phyloP scores from a whole-genome alignment of 1,140 invertebrate species.

The Mizuhopecten yessoensis region DNA sequence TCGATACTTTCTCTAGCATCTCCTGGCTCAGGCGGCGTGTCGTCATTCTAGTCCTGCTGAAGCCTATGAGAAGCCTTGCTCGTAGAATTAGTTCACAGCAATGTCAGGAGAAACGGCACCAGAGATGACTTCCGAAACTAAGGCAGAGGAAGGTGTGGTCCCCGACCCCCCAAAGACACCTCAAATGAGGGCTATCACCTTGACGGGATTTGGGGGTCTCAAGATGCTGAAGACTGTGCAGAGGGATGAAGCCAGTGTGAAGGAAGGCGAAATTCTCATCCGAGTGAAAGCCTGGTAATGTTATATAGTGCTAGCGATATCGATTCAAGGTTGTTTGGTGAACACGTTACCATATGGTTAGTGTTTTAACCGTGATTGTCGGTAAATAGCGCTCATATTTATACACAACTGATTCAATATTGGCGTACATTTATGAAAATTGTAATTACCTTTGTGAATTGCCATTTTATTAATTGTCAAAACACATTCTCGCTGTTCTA shows the following conservation, averaged over 20 bases:
- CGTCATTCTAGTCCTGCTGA: background rate
- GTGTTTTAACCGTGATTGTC: background rate
- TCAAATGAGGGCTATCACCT: constrained; percentile 91
- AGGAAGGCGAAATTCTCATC: constrained; percentile 92
- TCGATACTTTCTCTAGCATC: constrained; percentile 30
- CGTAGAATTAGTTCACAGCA: constrained; percentile 29
- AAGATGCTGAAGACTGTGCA: constrained; percentile 92
- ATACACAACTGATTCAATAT: background rate
- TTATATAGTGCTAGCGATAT: constrained; percentile 43
- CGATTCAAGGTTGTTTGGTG: constrained; percentile 45
- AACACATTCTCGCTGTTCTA: background rate
- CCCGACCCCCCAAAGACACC: constrained; percentile 85
- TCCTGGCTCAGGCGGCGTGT: background rate
- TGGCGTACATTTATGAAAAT: background rate
- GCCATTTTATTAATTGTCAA: background rate
- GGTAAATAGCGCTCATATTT: background rate
- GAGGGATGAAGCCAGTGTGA: constrained; percentile 89
- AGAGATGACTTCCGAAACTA: constrained; percentile 42
- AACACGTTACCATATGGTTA: constrained; percentile 48
- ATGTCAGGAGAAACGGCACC: constrained; percentile 42
- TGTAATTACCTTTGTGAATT: background rate
- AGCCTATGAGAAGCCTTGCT: background rate
- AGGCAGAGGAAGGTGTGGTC: constrained; percentile 47
- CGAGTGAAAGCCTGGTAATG: constrained; percentile 92
- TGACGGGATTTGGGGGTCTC: constrained; percentile 92